These are phyloP conservation scores for Lanistes nyassanus DNA, from an alignment of 1,140 invertebrate species.

Conservation along the genomic window DNA sequence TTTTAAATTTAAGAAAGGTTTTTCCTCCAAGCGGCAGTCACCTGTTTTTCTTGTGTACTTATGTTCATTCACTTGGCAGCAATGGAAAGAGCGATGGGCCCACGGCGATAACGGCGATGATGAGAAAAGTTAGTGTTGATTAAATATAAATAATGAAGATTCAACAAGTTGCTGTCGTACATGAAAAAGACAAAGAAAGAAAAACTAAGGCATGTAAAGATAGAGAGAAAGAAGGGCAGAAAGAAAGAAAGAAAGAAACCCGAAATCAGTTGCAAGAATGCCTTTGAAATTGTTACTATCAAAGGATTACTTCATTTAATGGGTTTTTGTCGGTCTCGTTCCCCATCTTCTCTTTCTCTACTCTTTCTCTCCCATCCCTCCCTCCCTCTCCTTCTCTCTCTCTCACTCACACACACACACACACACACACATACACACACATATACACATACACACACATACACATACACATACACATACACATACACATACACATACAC, in stretches of 20 bases:
- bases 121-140: not conserved
- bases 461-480: too few relatives aligned
- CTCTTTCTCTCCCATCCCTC: not conserved
- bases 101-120: conserved; percentile 2
- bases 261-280: not conserved
- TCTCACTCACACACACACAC: not conserved
- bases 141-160: not conserved
- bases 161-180: not conserved
- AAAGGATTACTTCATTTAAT: too few relatives aligned
- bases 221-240: not conserved
- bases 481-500: too few relatives aligned
- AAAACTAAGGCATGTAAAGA: not conserved
- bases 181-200: not conserved
- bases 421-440: too few relatives aligned
- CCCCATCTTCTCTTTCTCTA: not conserved
- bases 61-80: too few relatives aligned
- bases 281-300: too few relatives aligned
- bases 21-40: too few relatives aligned
- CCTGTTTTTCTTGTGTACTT: too few relatives aligned
- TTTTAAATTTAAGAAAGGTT: too few relatives aligned
- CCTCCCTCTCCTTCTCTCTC: too few relatives aligned
- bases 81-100: too few relatives aligned
- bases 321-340: not conserved
- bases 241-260: not conserved
- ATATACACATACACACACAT: too few relatives aligned